phyloP scores from a whole-genome alignment of 2,113 vertebrate genomes.

The Cheirogaleus medius region DNA sequence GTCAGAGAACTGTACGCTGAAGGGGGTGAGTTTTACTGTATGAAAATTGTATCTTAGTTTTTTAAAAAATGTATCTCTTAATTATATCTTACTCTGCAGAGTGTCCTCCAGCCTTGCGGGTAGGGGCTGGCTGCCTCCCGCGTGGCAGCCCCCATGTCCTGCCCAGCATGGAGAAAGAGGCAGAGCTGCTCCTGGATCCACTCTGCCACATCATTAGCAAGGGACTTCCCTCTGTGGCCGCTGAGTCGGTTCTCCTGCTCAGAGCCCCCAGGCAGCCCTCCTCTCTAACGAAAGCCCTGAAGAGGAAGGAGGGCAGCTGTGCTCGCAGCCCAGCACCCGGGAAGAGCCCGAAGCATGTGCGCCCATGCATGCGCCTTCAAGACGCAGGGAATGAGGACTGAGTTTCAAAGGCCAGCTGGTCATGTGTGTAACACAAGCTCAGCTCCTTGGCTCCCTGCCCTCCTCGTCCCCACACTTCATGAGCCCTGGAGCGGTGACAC shows the following conservation, averaged over 20 bases:
- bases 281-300: neutral
- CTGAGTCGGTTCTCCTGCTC: neutral
- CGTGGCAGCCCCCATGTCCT: neutral
- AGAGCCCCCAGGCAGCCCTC: fast-evolving
- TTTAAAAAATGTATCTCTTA: neutral
- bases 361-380: neutral
- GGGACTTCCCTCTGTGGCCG: neutral
- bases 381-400: neutral
- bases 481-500: neutral
- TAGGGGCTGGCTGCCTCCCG: neutral
- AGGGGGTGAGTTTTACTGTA: neutral
- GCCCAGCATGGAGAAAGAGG: neutral
- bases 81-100: neutral
- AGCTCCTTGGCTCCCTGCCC: neutral
- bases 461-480: neutral
- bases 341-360: neutral
- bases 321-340: neutral
- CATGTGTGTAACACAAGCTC: neutral
- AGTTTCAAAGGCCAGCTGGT: neutral
- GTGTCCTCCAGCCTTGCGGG: neutral
- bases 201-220: neutral
- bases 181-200: neutral
- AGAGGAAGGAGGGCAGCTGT: neutral
- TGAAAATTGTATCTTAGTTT: neutral
- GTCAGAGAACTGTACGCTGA: neutral